Base-by-base conservation (phyloP, 2,888 invertebrate genomes). In the Siphonodentalium dalli region DNA sequence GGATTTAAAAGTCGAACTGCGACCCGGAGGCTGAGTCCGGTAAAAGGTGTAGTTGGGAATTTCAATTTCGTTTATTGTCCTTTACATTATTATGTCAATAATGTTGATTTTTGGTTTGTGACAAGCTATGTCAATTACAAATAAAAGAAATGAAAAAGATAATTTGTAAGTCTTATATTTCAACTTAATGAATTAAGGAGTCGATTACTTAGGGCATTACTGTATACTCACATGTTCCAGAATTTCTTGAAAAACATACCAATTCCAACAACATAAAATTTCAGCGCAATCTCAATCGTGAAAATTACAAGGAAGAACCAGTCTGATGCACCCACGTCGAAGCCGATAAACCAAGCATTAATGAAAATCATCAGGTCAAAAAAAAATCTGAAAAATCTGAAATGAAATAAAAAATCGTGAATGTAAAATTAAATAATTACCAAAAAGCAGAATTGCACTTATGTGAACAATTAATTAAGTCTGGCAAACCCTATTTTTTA, bases 341-440 rank as follows among this genome's bases (percentile, higher is more conserved):
- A 67, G 13, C 77, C 79, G 57, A 84, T 83, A 55, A 82, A 79
- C 46, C 83, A 67, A 6, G 83, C 83, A 71, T 84, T 84, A 5
- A 79, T 52, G 23, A 83, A 66, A 48, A 83, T 84, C 61, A 83
- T 66, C 13, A 79, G 49, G 64, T 84, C 83, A 70, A 83, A 84
- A 47, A 77, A 72, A 46, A 75, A 76, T 4, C 82, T 75, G 61
- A 83, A 84, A 54, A 68, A 76, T 58, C 82, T 83, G 68, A 48
- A 71, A 65, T 42, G 33, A 56, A 58, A 45, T 49, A 20, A 28
- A 8, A 33, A 40, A 13, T 6, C 3, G 21, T 20, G 13, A 33
- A 15, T 33, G 7, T 15, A 33, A 33, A 1, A 33, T 33, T 33
- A 5, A 3, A 33, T 15, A 11, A 9, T 7, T 33, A 7, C 6